Evolutionary conservation across 1,140 invertebrate genomes (phyloP).

Genomic region (Gonatopus flavifemur): DNA sequence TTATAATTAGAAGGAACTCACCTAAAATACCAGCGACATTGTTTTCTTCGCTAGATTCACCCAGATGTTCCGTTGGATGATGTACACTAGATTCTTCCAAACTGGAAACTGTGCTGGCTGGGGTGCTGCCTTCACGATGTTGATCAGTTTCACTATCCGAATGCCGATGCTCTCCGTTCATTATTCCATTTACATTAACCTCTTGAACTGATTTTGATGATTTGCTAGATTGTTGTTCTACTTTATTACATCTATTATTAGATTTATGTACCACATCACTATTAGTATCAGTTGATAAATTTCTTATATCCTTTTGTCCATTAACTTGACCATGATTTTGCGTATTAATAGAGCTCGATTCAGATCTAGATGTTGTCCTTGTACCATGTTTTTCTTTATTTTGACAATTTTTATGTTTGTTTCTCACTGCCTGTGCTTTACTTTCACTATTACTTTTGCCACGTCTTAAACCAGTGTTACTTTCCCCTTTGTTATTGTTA

Average conservation of each 20-base stretch:
- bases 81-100: constrained; percentile 49
- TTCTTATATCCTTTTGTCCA: constrained; percentile 46
- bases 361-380: constrained; percentile 44
- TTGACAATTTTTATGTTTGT: constrained; percentile 57
- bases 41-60: constrained; percentile 44
- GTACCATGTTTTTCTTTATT: constrained; percentile 55
- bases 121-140: constrained; percentile 50
- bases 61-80: constrained; percentile 40
- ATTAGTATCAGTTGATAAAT: constrained; percentile 34
- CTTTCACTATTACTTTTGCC: constrained; percentile 57
- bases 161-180: constrained; percentile 36
- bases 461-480: constrained; percentile 39
- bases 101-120: constrained; percentile 52
- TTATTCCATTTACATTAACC: constrained; percentile 48
- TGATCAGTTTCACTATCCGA: constrained; percentile 48
- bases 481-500: constrained; percentile 55
- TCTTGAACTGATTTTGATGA: constrained; percentile 43
- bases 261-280: constrained; percentile 44
- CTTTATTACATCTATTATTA: constrained; percentile 40
- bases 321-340: constrained; percentile 36
- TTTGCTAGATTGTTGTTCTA: constrained; percentile 31
- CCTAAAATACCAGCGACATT: constrained; percentile 43
- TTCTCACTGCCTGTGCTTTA: constrained; percentile 53
- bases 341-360: constrained; percentile 41
- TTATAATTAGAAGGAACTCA: constrained; percentile 33